Percentiles rank a stretch among this genome's conserved stretches.
These are phyloP conservation scores for Phalacrocorax pelagicus DNA, from an alignment of 2,113 vertebrate species.

Conservation along the genomic window DNA sequence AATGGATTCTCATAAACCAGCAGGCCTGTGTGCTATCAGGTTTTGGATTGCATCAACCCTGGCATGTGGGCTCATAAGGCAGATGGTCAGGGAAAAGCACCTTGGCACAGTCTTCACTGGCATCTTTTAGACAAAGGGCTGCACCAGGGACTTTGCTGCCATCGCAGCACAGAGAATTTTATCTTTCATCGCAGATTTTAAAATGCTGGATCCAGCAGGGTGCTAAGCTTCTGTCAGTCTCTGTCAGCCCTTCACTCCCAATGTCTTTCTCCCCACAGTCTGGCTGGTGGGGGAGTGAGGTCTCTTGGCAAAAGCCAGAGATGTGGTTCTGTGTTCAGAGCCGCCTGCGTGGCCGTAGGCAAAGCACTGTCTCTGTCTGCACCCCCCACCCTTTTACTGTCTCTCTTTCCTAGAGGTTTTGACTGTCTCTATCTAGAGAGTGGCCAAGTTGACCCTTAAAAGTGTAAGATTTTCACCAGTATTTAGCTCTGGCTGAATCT, in stretches of 20 bases:
- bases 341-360: background rate
- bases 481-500: background rate
- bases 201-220: conserved; percentile 58
- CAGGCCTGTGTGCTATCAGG: conserved; percentile 65
- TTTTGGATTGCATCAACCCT: conserved; percentile 71
- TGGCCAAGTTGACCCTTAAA: background rate
- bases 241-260: conserved; percentile 56
- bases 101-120: conserved; percentile 61
- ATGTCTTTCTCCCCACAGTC: conserved; percentile 59
- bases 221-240: conserved; percentile 66
- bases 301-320: background rate
- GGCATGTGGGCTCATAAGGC: conserved; percentile 63
- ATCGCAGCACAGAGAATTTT: background rate
- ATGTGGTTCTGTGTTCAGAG: background rate
- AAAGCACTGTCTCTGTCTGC: background rate
- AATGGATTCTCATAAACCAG: conserved; percentile 68
- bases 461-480: background rate
- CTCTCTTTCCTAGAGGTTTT: background rate
- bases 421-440: background rate
- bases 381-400: background rate
- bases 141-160: background rate
- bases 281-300: conserved; percentile 27
- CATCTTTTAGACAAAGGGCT: conserved; percentile 56
- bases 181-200: background rate
- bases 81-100: conserved; percentile 70